Base-by-base conservation (phyloP, 2,797 vertebrate species). In the Etheostoma nigrum region DNA sequence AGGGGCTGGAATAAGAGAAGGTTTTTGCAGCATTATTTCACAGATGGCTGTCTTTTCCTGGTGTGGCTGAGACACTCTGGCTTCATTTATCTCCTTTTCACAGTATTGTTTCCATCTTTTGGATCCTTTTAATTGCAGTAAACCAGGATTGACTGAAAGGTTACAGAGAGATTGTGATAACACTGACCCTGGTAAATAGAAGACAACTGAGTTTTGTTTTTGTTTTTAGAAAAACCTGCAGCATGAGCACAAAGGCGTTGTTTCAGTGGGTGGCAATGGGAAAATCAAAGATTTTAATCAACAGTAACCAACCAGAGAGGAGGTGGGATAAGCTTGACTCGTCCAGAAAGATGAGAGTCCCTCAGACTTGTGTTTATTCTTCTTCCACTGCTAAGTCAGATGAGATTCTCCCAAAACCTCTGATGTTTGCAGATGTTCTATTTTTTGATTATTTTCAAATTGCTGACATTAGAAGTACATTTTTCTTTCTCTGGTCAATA, bases 101-200 rank as follows among this genome's bases (percentile, higher is more conserved):
- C 81, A 82, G 84, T 60, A 16, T 74, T 73, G 65, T 87, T 85
- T 85, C 54, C 33, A 58, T 74, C 72, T 79, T 74, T 33, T 70
- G 72, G 68, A 81, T 27, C 27, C 27, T 27, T 89, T 86, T 89
- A 89, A 92, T 89, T 89, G 72, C 23, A 42, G 68, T 63, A 85
- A 80, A 87, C 30, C 3, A 25, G 64, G 30, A 76, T 55, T 58
- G 75, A 79, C 53, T 62, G 73, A 42, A 82, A 83, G 79, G 52
- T 79, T 52, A 62, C 58, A 49, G 53, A 63, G 19, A 45, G 59
- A 74, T 2, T 14, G 30, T 27, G 67, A 76, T 70, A 67, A 74
- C 54, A 19, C 16, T 44, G 67, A 89, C 61, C 63, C 71, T 23
- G 61, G 55, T 12, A 69, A 74, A 83, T 10, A 44, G 33, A 78